Percentiles rank a stretch among this genome's conserved stretches.
Evolutionary conservation across 1,140 invertebrate species (phyloP).

Genomic region (Augochlora pura): DNA sequence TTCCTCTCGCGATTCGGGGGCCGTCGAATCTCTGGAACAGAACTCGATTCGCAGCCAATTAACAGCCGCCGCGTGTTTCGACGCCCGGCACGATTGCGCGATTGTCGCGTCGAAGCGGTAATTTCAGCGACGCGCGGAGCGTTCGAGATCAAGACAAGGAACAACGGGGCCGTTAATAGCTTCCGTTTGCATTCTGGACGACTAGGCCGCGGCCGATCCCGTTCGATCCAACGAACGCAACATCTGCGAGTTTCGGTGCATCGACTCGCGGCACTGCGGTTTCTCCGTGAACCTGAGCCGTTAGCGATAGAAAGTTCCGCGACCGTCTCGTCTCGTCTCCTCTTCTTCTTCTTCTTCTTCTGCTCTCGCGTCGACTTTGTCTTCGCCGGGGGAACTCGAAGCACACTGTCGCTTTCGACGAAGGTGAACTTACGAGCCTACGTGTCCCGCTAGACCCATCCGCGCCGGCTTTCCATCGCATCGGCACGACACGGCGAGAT

Average conservation of each 20-base stretch:
- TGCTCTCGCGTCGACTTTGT: neutral
- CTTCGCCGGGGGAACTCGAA: conserved; percentile 22
- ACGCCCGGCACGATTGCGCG: neutral
- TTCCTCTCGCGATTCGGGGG: conserved; percentile 18
- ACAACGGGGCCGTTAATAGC: no score
- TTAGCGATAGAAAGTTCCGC: conserved; percentile 3
- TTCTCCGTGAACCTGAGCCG: conserved; percentile 19
- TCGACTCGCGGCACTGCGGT: neutral
- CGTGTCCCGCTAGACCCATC: conserved; percentile 20
- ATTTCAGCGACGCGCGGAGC: no score
- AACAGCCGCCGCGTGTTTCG: neutral
- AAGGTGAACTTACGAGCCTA: conserved; percentile 10
- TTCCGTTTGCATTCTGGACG: no score
- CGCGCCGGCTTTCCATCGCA: conserved; percentile 45
- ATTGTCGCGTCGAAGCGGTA: neutral
- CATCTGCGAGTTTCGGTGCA: no score
- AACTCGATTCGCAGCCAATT: conserved; percentile 2
- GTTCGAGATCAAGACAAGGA: neutral
- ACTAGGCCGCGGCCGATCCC: no score
- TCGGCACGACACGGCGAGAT: conserved; percentile 14
- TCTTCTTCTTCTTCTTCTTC: neutral
- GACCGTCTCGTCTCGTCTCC: neutral
- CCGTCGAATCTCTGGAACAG: neutral
- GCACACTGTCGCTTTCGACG: conserved; percentile 41
- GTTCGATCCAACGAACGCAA: no score